phyloP scores from a whole-genome alignment of 2,797 vertebrate genomes.

The Falco concolor region DNA sequence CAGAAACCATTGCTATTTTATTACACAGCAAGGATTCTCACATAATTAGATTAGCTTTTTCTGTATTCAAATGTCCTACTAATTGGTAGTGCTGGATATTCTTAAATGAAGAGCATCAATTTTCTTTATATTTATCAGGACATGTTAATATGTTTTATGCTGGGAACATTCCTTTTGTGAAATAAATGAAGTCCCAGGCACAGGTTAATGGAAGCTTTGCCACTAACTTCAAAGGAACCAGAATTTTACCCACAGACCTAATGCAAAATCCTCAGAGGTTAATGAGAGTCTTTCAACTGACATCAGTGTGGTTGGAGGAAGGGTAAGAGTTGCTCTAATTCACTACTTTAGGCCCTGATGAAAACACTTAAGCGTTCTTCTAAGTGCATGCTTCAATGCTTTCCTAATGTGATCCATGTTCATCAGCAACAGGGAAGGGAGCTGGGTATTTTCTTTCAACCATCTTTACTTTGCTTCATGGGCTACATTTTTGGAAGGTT shows the following conservation, averaged over 20 bases:
- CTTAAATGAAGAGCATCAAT: constrained; percentile 12
- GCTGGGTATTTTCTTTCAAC: not conserved
- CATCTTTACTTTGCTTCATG: not conserved
- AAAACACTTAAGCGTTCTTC: not conserved
- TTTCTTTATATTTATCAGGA: constrained; percentile 28
- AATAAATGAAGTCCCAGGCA: constrained; percentile 35
- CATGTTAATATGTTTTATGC: not conserved
- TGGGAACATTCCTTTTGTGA: not conserved
- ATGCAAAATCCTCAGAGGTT: constrained; percentile 41
- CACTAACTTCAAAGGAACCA: constrained; percentile 38
- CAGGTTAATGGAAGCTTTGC: constrained; percentile 40
- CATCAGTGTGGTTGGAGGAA: constrained; percentile 12
- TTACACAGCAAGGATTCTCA: constrained; percentile 9
- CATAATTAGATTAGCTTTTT: constrained; percentile 5
- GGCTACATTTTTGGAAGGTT: not conserved
- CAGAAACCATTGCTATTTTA: not conserved
- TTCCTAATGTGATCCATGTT: not conserved
- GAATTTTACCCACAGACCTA: constrained; percentile 12
- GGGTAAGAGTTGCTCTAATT: constrained; percentile 19
- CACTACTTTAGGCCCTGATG: not conserved
- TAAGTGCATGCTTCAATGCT: not conserved
- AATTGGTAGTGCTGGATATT: constrained; percentile 3
- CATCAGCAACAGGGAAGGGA: not conserved
- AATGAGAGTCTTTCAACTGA: constrained; percentile 24
- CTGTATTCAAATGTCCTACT: not conserved